These are phyloP conservation scores for Cataglyphis rosenhaueri DNA, from an alignment of 2,888 invertebrate genomes.

Conservation along the genomic window DNA sequence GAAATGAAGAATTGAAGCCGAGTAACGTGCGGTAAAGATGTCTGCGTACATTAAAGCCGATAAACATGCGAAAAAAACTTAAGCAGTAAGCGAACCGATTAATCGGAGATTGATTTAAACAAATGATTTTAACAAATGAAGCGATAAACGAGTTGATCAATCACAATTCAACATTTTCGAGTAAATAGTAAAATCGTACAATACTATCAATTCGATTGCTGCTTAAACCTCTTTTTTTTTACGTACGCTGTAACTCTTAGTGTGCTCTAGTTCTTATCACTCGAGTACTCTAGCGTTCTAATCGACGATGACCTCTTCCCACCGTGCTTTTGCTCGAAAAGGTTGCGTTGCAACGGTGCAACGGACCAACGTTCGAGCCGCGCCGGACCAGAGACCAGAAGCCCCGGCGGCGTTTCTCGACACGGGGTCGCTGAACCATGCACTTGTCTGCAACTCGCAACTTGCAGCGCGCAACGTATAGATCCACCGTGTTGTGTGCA, in stretches of 20 bases:
- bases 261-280: background rate
- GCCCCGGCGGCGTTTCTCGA: slow-evolving; percentile 67
- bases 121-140: background rate
- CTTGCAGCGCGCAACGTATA: slow-evolving; percentile 68
- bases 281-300: background rate
- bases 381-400: slow-evolving; percentile 26
- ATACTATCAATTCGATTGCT: background rate
- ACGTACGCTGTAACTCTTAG: background rate
- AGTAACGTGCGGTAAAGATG: background rate
- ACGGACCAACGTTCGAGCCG: slow-evolving; percentile 56
- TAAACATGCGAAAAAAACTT: background rate
- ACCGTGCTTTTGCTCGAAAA: slow-evolving; percentile 58
- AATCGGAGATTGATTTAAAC: background rate
- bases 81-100: background rate
- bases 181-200: background rate
- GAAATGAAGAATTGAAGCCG: background rate
- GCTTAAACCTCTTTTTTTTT: background rate
- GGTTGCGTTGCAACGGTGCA: slow-evolving; percentile 56
- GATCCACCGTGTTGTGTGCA: slow-evolving; percentile 75
- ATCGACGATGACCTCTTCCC: background rate
- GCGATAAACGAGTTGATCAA: background rate
- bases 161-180: background rate
- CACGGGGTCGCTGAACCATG: slow-evolving; percentile 81
- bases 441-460: slow-evolving; percentile 72
- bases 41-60: background rate